Evolutionary conservation across 2,888 invertebrate genomes (phyloP), one percentile per base, ranked within the genome.

Genomic region (Dryococelus australis): DNA sequence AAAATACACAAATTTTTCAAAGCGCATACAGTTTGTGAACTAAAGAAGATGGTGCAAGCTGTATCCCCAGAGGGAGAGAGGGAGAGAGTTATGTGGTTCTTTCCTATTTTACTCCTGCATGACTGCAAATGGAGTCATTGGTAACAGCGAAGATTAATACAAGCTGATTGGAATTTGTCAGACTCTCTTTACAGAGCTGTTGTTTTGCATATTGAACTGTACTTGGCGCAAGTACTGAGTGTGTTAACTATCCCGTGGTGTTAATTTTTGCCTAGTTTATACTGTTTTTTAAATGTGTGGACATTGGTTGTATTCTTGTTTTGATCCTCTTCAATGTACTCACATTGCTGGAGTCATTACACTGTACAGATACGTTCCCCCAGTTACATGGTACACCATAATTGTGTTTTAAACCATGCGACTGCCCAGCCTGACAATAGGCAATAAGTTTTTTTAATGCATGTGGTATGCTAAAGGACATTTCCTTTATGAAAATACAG

Each of bases 361-460:
- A n/a, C 10, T 16, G 3, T 20, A n/a, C n/a, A 65, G n/a, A 2
- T 65, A 16, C 2, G 6, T 65, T 65, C 24, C n/a, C 16, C n/a
- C n/a, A 65, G 16, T 9, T 65, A 65, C 2, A 9, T 65, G 47
- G 47, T 47, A 47, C 8, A 47, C 47, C 16, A 8, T 65, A 20
- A 35, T 35, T 65, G 65, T 65, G 65, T 20, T 24, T 65, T 65
- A 3, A n/a, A 65, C 10, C n/a, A 24, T 65, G 1, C 65, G 2
- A n/a, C 65, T 65, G n/a, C 65, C 65, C 65, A 65, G 65, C 65
- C 65, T 65, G 65, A 65, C n/a, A 24, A 65, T 65, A 65, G 65
- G 65, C 65, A 65, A 16, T 65, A 65, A 65, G 6, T 65, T 65
- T 65, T 65, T 20, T n/a, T 65, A n/a, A 16, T 51, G 65, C n/a